Base-by-base conservation (phyloP, 92 coral and sea anemone species). In the Porites rus region DNA sequence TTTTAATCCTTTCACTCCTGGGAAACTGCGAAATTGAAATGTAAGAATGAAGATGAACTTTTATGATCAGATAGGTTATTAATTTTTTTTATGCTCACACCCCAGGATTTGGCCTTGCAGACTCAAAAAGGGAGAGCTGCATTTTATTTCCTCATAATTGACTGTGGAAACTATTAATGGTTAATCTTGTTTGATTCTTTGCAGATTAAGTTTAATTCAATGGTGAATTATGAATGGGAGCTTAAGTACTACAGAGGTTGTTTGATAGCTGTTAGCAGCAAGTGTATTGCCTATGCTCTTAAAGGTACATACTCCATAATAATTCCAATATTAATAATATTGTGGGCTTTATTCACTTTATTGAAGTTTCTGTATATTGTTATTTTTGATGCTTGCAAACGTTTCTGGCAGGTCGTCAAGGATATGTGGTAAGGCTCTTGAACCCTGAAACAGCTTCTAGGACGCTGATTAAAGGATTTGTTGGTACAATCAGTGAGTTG, bases 141-240 rank as follows among this genome's bases (percentile, higher is more conserved):
- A 38, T 72, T 16, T 12, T 10, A 8, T 11, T 3, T 18, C 38
- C 8, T 65, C 20, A 10, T 68, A 14, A 31, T 3, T 1, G n/a
- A 12, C 18, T 70, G 31, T 31, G 19, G 3, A 13, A 17, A 13
- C n/a, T 10, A 19, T 3, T 17, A 19, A 16, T 8, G 2, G 12
- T 17, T 24, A 54, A 5, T 38, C 1, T 31, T 66, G 14, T 25
- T 88, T 19, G 11, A 14, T 78, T 38, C 56, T 84, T 59, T 62
- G 22, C 59, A 97, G 99, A 94, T 97, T 19, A 97, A 93, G 60
- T 91, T 97, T 85, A 93, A 92, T 51, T 98, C 98, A 21, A 94
- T 97, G 92, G 98, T 95, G 70, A 97, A 97, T 70, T 97, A 91
- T 93, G 99, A 97, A 85, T 97, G 99, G 99, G 99, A 97, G 68